phyloP scores from a whole-genome alignment of 2,888 invertebrate genomes.

The Bedellia somnulentella region DNA sequence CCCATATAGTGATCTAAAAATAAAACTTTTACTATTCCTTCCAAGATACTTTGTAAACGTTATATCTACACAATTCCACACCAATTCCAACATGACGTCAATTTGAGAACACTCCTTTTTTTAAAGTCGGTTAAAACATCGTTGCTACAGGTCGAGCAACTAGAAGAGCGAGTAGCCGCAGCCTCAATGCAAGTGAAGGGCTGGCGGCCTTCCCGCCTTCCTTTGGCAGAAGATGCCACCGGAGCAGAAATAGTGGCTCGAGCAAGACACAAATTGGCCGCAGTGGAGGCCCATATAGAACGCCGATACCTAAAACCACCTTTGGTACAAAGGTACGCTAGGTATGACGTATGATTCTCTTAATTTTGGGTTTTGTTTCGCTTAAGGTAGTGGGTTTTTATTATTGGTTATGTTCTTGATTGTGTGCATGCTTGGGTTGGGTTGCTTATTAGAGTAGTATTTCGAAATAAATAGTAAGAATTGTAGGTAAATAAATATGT shows the following conservation, averaged over 20 bases:
- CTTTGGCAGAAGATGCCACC: conserved; percentile 59
- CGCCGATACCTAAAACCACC: conserved; percentile 92
- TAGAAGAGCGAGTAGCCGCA: conserved; percentile 86
- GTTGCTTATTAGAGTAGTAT: no score
- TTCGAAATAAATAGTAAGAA: background rate
- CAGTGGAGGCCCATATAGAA: conserved; percentile 89
- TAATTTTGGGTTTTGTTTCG: conserved; percentile 8
- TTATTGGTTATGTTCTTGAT: no score
- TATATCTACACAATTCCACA: no score
- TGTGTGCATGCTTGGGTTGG: no score
- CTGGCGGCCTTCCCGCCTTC: conserved; percentile 65
- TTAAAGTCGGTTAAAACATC: no score
- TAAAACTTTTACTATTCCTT: no score
- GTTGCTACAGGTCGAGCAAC: conserved; percentile 81
- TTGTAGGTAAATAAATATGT: no score
- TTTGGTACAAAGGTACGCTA: conserved; percentile 65
- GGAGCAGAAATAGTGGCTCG: conserved; percentile 61
- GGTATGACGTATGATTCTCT: no score
- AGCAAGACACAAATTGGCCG: conserved; percentile 72
- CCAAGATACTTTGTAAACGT: no score
- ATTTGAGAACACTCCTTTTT: no score
- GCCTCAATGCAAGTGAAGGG: conserved; percentile 91
- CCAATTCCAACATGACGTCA: no score
- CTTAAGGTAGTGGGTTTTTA: conserved; percentile 4
- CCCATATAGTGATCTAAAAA: no score